Evolutionary conservation across 2,797 vertebrate genomes (phyloP), one percentile per base, ranked within the genome.

Genomic region (Pipistrellus nathusii): DNA sequence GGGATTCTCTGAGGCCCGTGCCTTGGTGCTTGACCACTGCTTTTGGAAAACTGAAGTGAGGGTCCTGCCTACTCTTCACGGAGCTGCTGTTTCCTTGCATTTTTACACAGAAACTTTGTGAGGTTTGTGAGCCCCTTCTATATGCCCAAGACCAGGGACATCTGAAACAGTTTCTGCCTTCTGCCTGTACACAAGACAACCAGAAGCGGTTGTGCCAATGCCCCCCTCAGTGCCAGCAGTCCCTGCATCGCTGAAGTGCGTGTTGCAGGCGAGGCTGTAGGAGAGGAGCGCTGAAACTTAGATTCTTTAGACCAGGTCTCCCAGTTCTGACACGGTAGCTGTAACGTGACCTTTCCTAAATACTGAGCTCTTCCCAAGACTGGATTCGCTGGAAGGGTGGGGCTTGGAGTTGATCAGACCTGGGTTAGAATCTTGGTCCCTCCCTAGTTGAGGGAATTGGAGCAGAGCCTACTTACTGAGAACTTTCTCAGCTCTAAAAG

Each of bases 401-500:
- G 30, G n/a, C 30, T 44, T 32, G 51, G 23, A 35, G 10, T 55
- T 57, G 44, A 66, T 71, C 27, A 82, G 62, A 85, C 35, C 51
- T 75, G 20, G 55, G 3, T 88, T 77, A 44, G 44, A 85, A 51
- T 85, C n/a, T 30, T 75, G 66, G 73, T 38, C 27, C n/a, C 41
- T 32, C 17, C 23, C 35, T 4, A n/a, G 27, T 4, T 38, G 41
- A 81, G 71, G 14, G 25, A n/a, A 82, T 81, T 81, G 85, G 77
- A 94, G 75, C 21, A 81, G n/a, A 88, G n/a, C 41, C 51, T 53
- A 3, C 18, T 35, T 55, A 66, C n/a, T 30, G 20, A 62, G 11
- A 90, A 69, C 59, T 71, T 48, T n/a, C 35, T 88, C 30, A 66
- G 41, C 88, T 95, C n/a, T 59, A 23, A 90, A 84, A 78, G 41